Evolutionary conservation across 2,113 vertebrate species (phyloP).

Genomic region (Dasyprocta punctata): DNA sequence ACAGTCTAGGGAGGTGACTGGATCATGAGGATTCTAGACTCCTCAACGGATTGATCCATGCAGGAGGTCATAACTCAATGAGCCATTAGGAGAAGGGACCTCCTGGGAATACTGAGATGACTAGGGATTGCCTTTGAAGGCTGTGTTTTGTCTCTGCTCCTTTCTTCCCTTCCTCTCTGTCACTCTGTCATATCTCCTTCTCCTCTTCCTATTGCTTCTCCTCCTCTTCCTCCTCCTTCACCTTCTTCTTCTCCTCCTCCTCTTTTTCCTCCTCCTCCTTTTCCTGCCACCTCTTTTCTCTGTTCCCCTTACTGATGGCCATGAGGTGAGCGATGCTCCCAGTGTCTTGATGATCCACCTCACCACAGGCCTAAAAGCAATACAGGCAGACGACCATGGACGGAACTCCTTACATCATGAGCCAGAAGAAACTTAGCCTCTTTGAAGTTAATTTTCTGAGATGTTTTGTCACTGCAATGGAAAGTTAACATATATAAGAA

Average conservation of each 20-base stretch:
- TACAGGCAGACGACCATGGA: background rate
- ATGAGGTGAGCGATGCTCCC: background rate
- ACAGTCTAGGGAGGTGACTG: background rate
- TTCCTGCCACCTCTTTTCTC: no score
- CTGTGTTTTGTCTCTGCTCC: background rate
- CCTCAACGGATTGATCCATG: background rate
- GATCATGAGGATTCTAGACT: background rate
- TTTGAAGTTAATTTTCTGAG: background rate
- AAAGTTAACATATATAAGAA: background rate
- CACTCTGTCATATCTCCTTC: background rate
- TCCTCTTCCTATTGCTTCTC: background rate
- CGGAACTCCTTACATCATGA: background rate
- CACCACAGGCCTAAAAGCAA: background rate
- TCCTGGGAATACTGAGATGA: background rate
- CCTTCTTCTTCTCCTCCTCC: background rate
- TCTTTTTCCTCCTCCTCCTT: background rate
- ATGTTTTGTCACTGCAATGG: background rate
- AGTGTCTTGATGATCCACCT: background rate
- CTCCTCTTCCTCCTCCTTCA: background rate
- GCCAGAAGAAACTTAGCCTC: background rate
- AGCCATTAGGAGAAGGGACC: background rate
- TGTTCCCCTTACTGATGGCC: no score
- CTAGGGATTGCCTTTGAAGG: background rate
- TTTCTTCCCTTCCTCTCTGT: background rate
- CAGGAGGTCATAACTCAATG: background rate